phyloP scores from a whole-genome alignment of 2,888 invertebrate species.

The Aporophyla nigra region DNA sequence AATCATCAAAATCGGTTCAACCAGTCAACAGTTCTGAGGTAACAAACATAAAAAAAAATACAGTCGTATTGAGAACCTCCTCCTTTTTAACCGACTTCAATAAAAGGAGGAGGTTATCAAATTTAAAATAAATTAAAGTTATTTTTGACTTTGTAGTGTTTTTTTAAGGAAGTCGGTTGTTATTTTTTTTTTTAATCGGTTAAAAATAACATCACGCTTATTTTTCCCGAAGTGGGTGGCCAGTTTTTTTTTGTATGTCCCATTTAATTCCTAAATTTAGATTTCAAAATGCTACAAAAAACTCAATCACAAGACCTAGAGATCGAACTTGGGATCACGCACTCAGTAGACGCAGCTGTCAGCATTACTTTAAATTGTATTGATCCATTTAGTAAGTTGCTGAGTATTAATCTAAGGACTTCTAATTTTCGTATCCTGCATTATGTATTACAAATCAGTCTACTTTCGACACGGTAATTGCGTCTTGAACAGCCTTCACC shows the following conservation, averaged over 20 bases:
- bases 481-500: constrained; percentile 61
- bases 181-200: no score
- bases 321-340: neutral
- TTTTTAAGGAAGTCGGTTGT: no score
- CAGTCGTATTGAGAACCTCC: no score
- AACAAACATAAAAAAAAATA: no score
- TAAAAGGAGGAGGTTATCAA: no score
- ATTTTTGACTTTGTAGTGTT: no score
- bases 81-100: no score
- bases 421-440: constrained; percentile 37
- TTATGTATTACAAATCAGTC: constrained; percentile 64
- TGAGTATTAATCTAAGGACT: constrained; percentile 7
- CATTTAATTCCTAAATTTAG: neutral
- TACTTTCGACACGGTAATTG: constrained; percentile 71
- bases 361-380: neutral
- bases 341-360: neutral
- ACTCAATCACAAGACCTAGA: neutral
- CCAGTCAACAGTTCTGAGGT: no score
- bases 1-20: no score
- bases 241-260: neutral
- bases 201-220: neutral
- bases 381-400: constrained; percentile 13
- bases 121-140: no score
- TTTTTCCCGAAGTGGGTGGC: neutral
- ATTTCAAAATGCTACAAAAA: neutral